These are phyloP conservation scores for Elgaria multicarinata DNA, from an alignment of 2,113 vertebrate genomes.

Conservation along the genomic window DNA sequence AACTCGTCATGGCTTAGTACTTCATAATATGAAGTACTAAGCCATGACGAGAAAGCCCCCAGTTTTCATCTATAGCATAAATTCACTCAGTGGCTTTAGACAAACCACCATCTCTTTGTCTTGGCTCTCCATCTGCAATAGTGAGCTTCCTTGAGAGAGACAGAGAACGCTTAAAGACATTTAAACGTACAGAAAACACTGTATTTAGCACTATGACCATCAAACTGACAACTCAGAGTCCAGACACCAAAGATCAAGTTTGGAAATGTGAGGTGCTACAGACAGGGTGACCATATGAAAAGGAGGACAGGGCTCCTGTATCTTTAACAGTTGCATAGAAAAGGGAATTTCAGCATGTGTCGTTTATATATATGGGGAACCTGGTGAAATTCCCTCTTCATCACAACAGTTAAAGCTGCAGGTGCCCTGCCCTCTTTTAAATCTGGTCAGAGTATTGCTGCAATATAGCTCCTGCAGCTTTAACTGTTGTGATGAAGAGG, in stretches of 20 bases:
- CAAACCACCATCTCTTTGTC: not conserved
- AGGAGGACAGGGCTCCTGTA: too few relatives aligned
- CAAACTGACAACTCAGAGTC: not conserved
- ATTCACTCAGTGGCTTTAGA: not conserved
- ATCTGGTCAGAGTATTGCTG: too few relatives aligned
- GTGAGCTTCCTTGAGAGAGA: not conserved
- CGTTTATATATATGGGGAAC: too few relatives aligned
- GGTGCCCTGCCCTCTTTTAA: too few relatives aligned
- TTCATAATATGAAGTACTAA: not conserved
- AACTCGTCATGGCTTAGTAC: too few relatives aligned
- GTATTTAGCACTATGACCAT: not conserved
- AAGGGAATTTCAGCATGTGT: too few relatives aligned
- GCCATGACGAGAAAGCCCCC: not conserved
- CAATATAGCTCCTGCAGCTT: too few relatives aligned
- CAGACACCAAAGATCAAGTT: not conserved
- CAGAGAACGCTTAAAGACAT: not conserved
- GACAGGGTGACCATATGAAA: too few relatives aligned
- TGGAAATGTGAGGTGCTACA: not conserved
- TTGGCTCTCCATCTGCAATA: not conserved
- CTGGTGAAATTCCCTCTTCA: too few relatives aligned
- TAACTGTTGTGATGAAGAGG: too few relatives aligned
- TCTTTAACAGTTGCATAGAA: too few relatives aligned
- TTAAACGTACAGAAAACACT: not conserved
- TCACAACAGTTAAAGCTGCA: too few relatives aligned
- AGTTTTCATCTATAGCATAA: not conserved